phyloP scores from a whole-genome alignment of 2,888 invertebrate genomes.

The Orthosia cruda region DNA sequence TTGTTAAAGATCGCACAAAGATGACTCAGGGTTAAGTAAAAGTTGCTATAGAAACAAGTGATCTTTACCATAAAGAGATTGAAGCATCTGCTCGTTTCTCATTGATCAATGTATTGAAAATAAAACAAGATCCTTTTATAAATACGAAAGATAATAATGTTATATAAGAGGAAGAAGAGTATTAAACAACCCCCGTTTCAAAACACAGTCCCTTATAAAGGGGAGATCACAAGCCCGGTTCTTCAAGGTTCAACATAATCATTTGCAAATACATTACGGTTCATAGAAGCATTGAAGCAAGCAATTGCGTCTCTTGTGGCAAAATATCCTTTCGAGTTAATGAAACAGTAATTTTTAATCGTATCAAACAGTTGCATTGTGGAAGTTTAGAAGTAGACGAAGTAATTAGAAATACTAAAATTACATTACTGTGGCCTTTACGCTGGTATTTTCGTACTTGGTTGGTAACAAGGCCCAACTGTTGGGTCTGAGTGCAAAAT shows the following conservation, averaged over 20 bases:
- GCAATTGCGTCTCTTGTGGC: conserved; percentile 26
- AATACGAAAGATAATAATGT: conserved; percentile 24
- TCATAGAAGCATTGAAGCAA: conserved; percentile 34
- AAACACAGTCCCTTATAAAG: conserved; percentile 24
- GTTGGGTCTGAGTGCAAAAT: conserved; percentile 19
- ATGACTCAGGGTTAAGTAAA: neutral
- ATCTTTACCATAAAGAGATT: conserved; percentile 17
- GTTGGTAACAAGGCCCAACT: neutral
- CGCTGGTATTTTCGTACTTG: conserved; percentile 15
- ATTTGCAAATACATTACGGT: conserved; percentile 32
- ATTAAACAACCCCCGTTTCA: conserved; percentile 27
- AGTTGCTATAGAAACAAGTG: conserved; percentile 35
- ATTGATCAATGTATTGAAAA: conserved; percentile 29
- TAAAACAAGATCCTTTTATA: conserved; percentile 41
- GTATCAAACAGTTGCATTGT: conserved; percentile 52
- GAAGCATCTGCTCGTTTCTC: conserved; percentile 17
- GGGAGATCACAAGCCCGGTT: conserved; percentile 3
- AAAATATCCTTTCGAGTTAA: conserved; percentile 52
- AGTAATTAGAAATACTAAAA: conserved; percentile 46
- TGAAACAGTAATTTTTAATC: conserved; percentile 52
- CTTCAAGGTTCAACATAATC: conserved; percentile 7
- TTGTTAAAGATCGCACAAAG: conserved; percentile 12
- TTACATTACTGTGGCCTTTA: conserved; percentile 20
- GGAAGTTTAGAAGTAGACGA: conserved; percentile 56
- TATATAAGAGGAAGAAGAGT: conserved; percentile 17